phyloP scores from a whole-genome alignment of 2,113 vertebrate species.

The Mormyrus lacerda region DNA sequence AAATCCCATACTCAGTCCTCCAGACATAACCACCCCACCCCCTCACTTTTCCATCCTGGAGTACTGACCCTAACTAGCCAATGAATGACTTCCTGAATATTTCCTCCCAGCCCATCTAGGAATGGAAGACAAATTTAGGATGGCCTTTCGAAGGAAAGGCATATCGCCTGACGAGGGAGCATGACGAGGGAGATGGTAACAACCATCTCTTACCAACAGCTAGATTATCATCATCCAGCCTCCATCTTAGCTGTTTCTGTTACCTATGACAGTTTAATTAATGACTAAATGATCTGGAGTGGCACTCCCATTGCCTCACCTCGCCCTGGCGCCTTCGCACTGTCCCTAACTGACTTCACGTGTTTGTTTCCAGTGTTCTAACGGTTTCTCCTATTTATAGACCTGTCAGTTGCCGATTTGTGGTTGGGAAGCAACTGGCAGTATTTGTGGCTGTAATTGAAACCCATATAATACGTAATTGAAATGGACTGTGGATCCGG shows the following conservation, averaged over 20 bases:
- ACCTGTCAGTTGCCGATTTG: not conserved
- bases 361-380: constrained; percentile 23
- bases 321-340: not conserved
- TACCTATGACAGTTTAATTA: not conserved
- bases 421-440: constrained; percentile 6
- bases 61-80: not conserved
- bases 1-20: not conserved
- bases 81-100: not conserved
- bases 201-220: not conserved
- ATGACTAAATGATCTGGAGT: not conserved
- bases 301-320: not conserved
- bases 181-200: no score
- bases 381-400: constrained; percentile 24
- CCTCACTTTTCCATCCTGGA: not conserved
- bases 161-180: not conserved
- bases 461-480: not conserved
- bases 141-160: not conserved
- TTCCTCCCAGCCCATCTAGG: not conserved
- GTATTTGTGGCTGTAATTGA: not conserved
- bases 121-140: not conserved
- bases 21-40: not conserved
- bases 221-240: not conserved
- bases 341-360: constrained; percentile 14
- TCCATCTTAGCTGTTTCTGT: not conserved
- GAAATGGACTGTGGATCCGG: not conserved